Percentiles rank a stretch among this genome's conserved stretches.
Conservation (phyloP, 2,888 invertebrate species). For the Eupeodes latifasciatus region DNA sequence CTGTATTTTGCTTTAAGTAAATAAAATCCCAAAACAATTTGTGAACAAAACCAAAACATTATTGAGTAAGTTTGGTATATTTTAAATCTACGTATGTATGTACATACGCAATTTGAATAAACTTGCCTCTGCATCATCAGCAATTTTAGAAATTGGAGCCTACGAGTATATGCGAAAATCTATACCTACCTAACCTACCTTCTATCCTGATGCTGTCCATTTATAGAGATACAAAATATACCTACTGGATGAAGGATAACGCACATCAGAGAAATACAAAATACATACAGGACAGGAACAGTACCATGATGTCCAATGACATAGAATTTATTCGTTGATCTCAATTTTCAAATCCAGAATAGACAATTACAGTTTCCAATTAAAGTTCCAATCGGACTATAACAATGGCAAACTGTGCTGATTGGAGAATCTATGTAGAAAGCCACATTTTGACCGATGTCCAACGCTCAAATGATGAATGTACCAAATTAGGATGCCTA, state of each 20-base stretch:
- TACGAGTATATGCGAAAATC: neutral
- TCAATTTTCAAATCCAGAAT: conserved; percentile 69
- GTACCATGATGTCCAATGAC: conserved; percentile 30
- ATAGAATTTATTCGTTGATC: conserved; percentile 67
- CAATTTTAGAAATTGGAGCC: neutral
- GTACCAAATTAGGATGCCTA: conserved; percentile 5
- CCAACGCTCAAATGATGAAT: conserved; percentile 48
- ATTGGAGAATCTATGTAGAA: conserved; percentile 63
- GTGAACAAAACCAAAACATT: conserved; percentile 25
- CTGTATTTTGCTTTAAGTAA: conserved; percentile 37
- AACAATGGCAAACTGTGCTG: conserved; percentile 65
- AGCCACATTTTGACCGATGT: conserved; percentile 65
- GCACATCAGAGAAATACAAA: neutral
- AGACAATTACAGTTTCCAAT: conserved; percentile 75
- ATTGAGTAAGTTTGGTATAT: neutral
- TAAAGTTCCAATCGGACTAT: conserved; percentile 71
- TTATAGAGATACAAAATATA: too few relatives aligned
- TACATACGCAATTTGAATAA: neutral
- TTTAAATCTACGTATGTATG: too few relatives aligned
- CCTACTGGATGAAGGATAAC: too few relatives aligned
- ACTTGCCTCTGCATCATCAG: conserved; percentile 9
- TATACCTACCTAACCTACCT: too few relatives aligned
- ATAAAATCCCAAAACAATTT: conserved; percentile 53
- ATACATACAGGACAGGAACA: neutral
- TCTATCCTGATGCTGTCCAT: too few relatives aligned